Evolutionary conservation across 2,888 invertebrate species (phyloP), one percentile per base, ranked within the genome.

Genomic region (Poecilobothrus nobilitatus): DNA sequence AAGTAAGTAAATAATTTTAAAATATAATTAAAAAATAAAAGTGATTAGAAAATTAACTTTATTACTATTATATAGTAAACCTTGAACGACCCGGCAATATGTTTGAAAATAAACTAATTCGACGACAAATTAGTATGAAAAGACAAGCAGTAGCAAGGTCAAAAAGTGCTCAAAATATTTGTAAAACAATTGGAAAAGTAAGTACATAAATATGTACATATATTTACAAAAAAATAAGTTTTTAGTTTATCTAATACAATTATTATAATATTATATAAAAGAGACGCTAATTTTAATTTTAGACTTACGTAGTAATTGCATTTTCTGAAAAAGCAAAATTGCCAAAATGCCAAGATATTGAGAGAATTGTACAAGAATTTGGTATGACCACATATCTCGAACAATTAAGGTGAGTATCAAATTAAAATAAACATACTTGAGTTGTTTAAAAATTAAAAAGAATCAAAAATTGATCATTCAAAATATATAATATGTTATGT

Each of bases 281-380:
- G n/a, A n/a, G n/a, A 12, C 15, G 7, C 7, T 44, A 66, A 21
- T 66, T 70, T 70, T 7, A 61, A 20, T 71, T 67, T 5, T 69
- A 81, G 81, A 79, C 80, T 4, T 80, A 78, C 70, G 74, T 81
- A 41, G 79, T 80, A 4, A 77, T 81, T 21, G 78, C 77, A 73
- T 81, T 81, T 70, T 80, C 81, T 62, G 78, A 77, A 67, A 81
- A 79, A 72, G 77, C 81, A 2, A 79, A 76, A 70, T 70, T 76
- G 65, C 74, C 76, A 1, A 77, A 78, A 69, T 80, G 81, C 33
- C 76, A 78, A 70, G 81, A 81, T 76, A 78, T 81, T 64, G 80
- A 78, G 67, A 80, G 79, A 72, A 80, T 81, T 66, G 73, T 80
- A 20, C 77, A 80, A 70, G 81, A 81, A 73, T 78, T 79, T 70